Conservation (phyloP, 2,797 vertebrate genomes). For the Poeciliopsis gracilis region DNA sequence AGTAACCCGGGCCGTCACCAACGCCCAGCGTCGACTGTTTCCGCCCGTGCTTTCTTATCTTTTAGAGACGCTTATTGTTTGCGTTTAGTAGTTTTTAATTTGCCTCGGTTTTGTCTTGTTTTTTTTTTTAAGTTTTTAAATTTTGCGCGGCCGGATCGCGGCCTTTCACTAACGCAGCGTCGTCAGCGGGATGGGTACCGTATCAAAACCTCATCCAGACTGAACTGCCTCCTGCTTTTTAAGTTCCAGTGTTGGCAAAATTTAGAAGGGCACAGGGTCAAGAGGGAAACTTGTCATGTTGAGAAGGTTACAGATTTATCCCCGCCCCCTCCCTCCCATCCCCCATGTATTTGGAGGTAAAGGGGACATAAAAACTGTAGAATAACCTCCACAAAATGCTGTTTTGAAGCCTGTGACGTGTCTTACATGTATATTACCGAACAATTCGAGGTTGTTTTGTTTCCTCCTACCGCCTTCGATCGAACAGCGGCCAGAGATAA, state of each 20-base stretch:
- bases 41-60: neutral
- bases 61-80: neutral
- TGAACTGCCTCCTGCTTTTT: neutral
- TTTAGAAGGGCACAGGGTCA: neutral
- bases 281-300: neutral
- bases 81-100: neutral
- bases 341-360: neutral
- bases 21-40: neutral
- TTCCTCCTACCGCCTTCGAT: neutral
- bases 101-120: neutral
- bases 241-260: neutral
- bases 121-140: neutral
- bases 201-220: neutral
- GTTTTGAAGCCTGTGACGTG: constrained; percentile 40
- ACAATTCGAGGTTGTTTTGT: constrained; percentile 25
- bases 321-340: too few relatives aligned
- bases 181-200: neutral
- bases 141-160: neutral
- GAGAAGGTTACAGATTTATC: neutral
- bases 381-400: constrained; percentile 26
- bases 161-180: neutral
- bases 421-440: constrained; percentile 46
- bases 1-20: constrained; percentile 49
- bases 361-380: constrained; percentile 4
- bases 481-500: constrained; percentile 16